Evolutionary conservation across 2,797 vertebrate genomes (phyloP).

Genomic region (Bradypodion ventrale): DNA sequence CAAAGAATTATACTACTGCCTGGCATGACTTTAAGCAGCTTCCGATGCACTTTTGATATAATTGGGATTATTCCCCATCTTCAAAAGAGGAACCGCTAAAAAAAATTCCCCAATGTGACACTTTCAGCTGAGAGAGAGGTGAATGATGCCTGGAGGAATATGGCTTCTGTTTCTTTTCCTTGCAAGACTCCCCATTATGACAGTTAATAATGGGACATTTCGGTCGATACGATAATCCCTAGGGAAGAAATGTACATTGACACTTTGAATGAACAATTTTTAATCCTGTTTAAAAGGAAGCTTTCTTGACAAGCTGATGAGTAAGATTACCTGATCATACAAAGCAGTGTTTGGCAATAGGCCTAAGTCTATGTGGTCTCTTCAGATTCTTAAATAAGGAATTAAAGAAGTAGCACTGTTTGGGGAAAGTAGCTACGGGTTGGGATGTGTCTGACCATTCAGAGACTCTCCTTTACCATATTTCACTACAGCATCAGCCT

Average conservation of each 20-base stretch:
- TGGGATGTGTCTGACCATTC: background rate
- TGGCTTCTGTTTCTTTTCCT: background rate
- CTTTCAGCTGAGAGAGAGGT: background rate
- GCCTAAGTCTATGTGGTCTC: rapidly evolving
- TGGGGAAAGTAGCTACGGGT: background rate
- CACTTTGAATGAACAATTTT: slow-evolving; percentile 46
- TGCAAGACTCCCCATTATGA: background rate
- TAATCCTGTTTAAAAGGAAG: slow-evolving; percentile 43
- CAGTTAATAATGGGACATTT: slow-evolving; percentile 20
- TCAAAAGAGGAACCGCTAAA: background rate
- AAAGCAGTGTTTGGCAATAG: slow-evolving; percentile 3
- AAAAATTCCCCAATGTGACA: background rate
- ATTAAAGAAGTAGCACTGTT: background rate
- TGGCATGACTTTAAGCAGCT: no score
- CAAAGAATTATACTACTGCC: no score
- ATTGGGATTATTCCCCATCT: no score
- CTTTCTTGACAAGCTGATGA: slow-evolving; percentile 26
- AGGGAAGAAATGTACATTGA: slow-evolving; percentile 23
- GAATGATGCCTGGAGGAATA: background rate
- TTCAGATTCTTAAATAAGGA: background rate
- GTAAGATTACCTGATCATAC: slow-evolving; percentile 33
- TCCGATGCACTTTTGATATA: no score
- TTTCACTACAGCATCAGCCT: background rate
- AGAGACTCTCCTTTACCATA: background rate
- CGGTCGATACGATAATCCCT: slow-evolving; percentile 11